Conservation (phyloP, 2,797 vertebrate species). For the Diplodus sargus region DNA sequence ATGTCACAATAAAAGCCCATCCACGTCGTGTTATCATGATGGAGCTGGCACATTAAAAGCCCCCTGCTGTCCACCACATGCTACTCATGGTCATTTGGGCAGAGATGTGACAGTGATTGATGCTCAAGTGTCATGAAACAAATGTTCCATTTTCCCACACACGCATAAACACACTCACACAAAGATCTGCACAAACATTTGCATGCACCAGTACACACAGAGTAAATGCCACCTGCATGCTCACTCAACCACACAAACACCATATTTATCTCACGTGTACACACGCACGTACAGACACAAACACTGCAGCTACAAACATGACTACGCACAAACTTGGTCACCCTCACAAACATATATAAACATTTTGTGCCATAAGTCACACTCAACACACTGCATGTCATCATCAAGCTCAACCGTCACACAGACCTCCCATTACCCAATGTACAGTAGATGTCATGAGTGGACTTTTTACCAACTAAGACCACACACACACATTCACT, state of each 20-base stretch:
- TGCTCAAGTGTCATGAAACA: slow-evolving; percentile 44
- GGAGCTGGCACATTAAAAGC: slow-evolving; percentile 29
- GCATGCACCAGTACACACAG: slow-evolving; percentile 20
- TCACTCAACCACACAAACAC: slow-evolving; percentile 24
- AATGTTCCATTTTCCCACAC: slow-evolving; percentile 22
- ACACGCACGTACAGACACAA: neutral
- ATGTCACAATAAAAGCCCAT: slow-evolving; percentile 31
- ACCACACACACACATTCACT: neutral
- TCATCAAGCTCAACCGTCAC: neutral
- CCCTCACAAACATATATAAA: neutral
- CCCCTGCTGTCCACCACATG: slow-evolving; percentile 14
- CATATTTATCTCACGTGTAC: slow-evolving; percentile 31
- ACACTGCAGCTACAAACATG: neutral
- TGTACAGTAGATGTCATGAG: slow-evolving; percentile 26
- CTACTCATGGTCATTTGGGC: slow-evolving; percentile 7
- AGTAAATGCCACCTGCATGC: slow-evolving; percentile 34
- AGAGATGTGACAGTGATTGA: slow-evolving; percentile 55
- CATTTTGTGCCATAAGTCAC: neutral
- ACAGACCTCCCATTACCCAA: neutral
- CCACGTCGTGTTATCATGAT: slow-evolving; percentile 7
- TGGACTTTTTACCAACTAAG: slow-evolving; percentile 1
- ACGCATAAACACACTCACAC: neutral
- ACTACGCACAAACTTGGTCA: neutral
- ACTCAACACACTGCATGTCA: neutral
- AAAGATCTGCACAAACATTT: slow-evolving; percentile 32